phyloP scores from a whole-genome alignment of 64 coral and sea anemone genomes.

The Montipora efflorescens region DNA sequence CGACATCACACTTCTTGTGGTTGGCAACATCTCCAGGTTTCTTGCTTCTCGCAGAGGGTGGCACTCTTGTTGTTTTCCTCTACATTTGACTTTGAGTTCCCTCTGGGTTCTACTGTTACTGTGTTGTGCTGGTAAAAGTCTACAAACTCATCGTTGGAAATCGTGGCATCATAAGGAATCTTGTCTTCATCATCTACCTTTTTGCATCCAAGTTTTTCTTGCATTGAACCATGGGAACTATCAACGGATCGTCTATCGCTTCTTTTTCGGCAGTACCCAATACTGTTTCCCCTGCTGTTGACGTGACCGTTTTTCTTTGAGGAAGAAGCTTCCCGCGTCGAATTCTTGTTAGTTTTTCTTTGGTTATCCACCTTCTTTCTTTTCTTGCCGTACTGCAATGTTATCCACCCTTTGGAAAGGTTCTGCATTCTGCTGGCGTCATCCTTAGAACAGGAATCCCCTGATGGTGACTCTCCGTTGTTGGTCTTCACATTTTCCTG shows the following conservation, averaged over 20 bases:
- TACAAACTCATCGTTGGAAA: background rate
- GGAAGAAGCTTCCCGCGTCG: constrained; percentile 8
- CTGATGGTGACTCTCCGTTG: constrained; percentile 7
- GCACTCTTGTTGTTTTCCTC: background rate
- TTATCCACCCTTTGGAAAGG: constrained; percentile 9
- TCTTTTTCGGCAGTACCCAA: background rate
- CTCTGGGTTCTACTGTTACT: background rate
- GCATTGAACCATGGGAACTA: background rate
- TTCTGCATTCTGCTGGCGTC: constrained; percentile 9
- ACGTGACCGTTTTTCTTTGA: constrained; percentile 5
- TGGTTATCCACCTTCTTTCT: constrained; percentile 17
- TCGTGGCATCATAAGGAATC: constrained; percentile 19
- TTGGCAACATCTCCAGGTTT: background rate
- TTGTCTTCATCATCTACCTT: constrained; percentile 20
- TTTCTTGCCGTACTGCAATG: constrained; percentile 1
- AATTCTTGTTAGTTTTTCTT: constrained; percentile 7
- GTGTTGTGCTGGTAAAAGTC: constrained; percentile 19
- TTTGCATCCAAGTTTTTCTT: constrained; percentile 8
- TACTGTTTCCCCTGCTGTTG: background rate
- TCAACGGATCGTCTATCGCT: background rate
- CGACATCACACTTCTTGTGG: background rate
- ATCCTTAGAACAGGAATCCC: constrained; percentile 18
- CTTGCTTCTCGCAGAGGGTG: background rate
- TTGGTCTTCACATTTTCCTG: constrained; percentile 1
- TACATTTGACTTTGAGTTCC: background rate